These are phyloP conservation scores for Hypomesus transpacificus DNA, from an alignment of 2,113 vertebrate species.

Conservation along the genomic window DNA sequence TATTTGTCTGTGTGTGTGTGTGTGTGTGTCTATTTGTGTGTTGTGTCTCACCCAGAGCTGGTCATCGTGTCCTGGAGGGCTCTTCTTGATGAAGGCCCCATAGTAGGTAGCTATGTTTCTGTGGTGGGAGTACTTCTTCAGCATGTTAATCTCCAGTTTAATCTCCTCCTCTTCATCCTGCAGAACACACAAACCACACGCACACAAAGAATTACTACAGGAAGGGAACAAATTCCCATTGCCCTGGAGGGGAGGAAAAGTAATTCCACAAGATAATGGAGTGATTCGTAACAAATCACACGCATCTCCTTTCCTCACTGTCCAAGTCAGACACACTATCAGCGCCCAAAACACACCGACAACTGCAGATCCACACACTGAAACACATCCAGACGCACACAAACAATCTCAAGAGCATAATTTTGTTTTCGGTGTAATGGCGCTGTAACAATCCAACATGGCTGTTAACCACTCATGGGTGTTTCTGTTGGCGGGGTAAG, in stretches of 20 bases:
- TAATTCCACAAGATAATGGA: slow-evolving; percentile 10
- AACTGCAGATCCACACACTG: not conserved
- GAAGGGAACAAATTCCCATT: not conserved
- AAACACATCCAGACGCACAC: not conserved
- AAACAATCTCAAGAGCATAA: not conserved
- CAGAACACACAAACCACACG: slow-evolving; percentile 4
- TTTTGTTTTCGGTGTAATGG: too few relatives aligned
- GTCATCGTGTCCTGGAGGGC: slow-evolving; percentile 95
- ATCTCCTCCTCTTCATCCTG: slow-evolving; percentile 99
- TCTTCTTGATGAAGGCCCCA: slow-evolving; percentile 99
- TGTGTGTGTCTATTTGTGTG: not conserved
- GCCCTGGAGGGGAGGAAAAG: not conserved
- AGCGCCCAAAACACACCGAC: not conserved
- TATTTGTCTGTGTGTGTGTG: not conserved
- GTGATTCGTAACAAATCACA: slow-evolving; percentile 3
- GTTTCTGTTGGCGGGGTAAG: too few relatives aligned
- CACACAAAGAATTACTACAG: not conserved
- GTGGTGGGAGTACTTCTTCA: slow-evolving; percentile 99
- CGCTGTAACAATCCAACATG: too few relatives aligned
- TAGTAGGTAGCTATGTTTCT: slow-evolving; percentile 99
- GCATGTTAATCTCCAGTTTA: slow-evolving; percentile 99
- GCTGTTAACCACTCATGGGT: too few relatives aligned
- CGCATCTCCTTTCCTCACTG: not conserved
- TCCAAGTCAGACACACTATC: not conserved
- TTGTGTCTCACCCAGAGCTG: slow-evolving; percentile 88